A percentile compares a stretch with the other conserved stretches of the same genome.
Conservation (phyloP, 2,888 invertebrate genomes). For the Athalia cordata region DNA sequence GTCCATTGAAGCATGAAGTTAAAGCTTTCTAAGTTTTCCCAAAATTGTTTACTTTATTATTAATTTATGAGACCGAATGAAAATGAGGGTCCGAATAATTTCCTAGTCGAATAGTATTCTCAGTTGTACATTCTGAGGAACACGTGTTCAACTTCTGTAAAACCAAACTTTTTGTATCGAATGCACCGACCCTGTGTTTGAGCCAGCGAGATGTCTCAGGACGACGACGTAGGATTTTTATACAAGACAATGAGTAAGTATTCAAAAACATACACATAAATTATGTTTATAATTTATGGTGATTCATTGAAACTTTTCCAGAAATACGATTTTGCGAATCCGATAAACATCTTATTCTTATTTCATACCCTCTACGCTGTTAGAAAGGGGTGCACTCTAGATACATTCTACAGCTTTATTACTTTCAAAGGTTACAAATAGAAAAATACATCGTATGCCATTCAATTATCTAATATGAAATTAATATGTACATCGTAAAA, state of each 20-base stretch:
- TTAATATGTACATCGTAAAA: no score
- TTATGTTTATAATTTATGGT: not conserved
- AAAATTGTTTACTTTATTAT: not conserved
- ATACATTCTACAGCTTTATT: no score
- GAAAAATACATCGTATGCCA: no score
- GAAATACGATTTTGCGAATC: not conserved
- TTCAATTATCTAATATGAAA: no score
- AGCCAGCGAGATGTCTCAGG: slow-evolving; percentile 64
- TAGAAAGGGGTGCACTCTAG: no score
- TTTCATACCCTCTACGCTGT: no score
- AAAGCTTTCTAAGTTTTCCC: not conserved
- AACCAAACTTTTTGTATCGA: not conserved
- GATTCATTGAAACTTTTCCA: not conserved
- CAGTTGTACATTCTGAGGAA: not conserved
- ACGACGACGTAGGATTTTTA: slow-evolving; percentile 71
- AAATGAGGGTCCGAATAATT: no score
- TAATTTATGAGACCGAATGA: not conserved
- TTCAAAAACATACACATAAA: not conserved
- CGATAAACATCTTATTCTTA: not conserved
- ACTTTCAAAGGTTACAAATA: no score
- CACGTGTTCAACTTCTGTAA: not conserved
- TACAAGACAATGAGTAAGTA: slow-evolving; percentile 73
- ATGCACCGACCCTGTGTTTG: not conserved
- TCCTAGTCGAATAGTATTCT: no score
- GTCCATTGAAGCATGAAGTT: slow-evolving; percentile 13